A percentile compares a stretch with the other conserved stretches of the same genome.
phyloP scores from a whole-genome alignment of 2,797 vertebrate species.

The Poliocrania exsul region DNA sequence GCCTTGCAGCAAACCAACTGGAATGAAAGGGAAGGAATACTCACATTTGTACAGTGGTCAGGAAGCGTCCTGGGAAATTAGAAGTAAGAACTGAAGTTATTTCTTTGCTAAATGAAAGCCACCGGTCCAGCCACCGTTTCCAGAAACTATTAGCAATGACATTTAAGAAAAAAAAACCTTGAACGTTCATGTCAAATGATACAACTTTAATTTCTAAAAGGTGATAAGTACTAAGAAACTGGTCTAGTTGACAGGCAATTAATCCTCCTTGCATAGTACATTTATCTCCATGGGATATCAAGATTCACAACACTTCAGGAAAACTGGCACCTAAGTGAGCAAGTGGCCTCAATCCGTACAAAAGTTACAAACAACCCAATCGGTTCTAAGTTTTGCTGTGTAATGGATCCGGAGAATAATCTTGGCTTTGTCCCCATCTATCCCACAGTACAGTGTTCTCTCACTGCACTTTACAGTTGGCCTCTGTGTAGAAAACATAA shows the following conservation, averaged over 20 bases:
- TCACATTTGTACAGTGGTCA: neutral
- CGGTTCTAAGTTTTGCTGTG: neutral
- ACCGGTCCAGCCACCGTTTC: neutral
- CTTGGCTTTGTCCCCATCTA: neutral
- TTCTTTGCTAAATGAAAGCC: constrained; percentile 24
- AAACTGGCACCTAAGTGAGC: constrained; percentile 41
- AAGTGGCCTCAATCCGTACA: constrained; percentile 25
- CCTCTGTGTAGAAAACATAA: neutral
- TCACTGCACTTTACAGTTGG: neutral
- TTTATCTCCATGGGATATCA: constrained; percentile 44
- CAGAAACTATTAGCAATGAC: constrained; percentile 12
- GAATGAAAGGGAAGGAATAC: neutral
- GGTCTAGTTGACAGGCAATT: constrained; percentile 51
- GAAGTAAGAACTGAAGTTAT: constrained; percentile 11
- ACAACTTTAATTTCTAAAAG: constrained; percentile 63
- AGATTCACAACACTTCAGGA: constrained; percentile 37
- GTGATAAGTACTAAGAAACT: constrained; percentile 51
- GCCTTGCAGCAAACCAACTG: neutral
- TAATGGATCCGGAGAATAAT: neutral
- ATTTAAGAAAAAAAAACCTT: neutral
- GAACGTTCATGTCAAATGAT: constrained; percentile 24
- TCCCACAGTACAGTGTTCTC: neutral
- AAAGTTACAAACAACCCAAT: constrained; percentile 11
- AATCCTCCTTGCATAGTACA: constrained; percentile 66
- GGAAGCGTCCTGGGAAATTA: neutral